Evolutionary conservation across 2,888 invertebrate species (phyloP).

Genomic region (Neocrepidodera transversa): DNA sequence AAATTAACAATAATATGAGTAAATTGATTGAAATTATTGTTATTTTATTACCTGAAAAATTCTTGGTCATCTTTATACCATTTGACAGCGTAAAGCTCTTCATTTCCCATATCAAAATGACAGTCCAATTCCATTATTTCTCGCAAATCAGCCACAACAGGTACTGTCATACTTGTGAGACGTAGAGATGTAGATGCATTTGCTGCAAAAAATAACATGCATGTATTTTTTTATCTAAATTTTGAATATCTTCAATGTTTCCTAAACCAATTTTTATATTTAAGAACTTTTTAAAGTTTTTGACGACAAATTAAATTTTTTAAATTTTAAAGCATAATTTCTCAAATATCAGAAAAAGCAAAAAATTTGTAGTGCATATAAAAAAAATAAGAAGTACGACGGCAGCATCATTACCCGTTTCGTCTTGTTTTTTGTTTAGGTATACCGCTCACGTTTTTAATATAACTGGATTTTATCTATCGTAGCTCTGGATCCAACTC

Average conservation of each 20-base stretch:
- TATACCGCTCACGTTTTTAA: slow-evolving; percentile 38
- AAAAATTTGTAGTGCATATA: neutral
- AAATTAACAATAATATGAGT: neutral
- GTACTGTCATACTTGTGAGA: slow-evolving; percentile 56
- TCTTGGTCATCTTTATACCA: slow-evolving; percentile 58
- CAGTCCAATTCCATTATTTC: slow-evolving; percentile 55
- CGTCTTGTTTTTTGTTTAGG: slow-evolving; percentile 21
- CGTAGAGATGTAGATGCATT: slow-evolving; percentile 45
- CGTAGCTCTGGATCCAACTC: slow-evolving; percentile 5
- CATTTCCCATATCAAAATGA: slow-evolving; percentile 57
- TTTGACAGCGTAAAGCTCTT: slow-evolving; percentile 57
- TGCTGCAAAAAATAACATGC: slow-evolving; percentile 37
- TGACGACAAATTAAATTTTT: too few species aligned
- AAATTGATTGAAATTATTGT: too few species aligned
- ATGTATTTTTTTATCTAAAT: too few species aligned
- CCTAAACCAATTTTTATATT: too few species aligned
- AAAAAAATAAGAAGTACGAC: neutral
- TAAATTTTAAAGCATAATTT: too few species aligned
- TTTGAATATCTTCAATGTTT: too few species aligned
- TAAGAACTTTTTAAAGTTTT: too few species aligned
- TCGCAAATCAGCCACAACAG: slow-evolving; percentile 54
- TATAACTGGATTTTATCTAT: slow-evolving; percentile 38
- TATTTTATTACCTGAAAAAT: slow-evolving; percentile 45
- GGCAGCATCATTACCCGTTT: slow-evolving; percentile 15
- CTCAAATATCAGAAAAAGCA: too few species aligned